Evolutionary conservation across 2,113 vertebrate genomes (phyloP).

Genomic region (Tamias sibiricus): DNA sequence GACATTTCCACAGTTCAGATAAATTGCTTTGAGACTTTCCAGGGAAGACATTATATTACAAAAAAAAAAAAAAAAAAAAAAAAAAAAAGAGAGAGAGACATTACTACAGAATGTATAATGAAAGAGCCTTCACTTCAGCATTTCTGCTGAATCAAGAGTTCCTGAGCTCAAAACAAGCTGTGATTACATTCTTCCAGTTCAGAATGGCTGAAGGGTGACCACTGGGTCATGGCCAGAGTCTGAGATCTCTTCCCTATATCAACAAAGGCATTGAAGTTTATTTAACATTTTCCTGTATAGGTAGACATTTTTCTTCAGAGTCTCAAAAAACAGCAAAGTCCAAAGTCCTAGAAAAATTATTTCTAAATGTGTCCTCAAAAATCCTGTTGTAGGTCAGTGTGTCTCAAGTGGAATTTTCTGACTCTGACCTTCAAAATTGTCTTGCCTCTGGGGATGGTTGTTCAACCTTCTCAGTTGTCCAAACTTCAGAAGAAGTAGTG

Average conservation of each 20-base stretch:
- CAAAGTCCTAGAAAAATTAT: background rate
- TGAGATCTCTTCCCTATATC: background rate
- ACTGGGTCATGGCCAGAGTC: background rate
- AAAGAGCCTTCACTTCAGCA: constrained; percentile 27
- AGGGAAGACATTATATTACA: background rate
- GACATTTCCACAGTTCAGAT: constrained; percentile 48
- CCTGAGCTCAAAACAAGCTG: background rate
- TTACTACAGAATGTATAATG: background rate
- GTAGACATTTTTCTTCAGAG: background rate
- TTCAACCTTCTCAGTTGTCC: background rate
- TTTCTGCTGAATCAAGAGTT: constrained; percentile 47
- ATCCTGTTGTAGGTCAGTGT: background rate
- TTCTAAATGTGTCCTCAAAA: constrained; percentile 15
- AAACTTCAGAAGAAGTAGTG: background rate
- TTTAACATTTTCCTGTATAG: background rate
- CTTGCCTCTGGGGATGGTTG: background rate
- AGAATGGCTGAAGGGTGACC: background rate
- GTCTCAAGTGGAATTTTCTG: background rate
- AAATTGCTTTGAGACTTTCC: constrained; percentile 51
- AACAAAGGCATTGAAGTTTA: background rate
- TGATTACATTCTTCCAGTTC: background rate
- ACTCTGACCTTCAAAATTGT: background rate
- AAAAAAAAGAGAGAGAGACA: background rate
- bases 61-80: background rate
- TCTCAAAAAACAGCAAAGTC: background rate